phyloP scores from a whole-genome alignment of 2,797 vertebrate genomes.

The Somateria mollissima region DNA sequence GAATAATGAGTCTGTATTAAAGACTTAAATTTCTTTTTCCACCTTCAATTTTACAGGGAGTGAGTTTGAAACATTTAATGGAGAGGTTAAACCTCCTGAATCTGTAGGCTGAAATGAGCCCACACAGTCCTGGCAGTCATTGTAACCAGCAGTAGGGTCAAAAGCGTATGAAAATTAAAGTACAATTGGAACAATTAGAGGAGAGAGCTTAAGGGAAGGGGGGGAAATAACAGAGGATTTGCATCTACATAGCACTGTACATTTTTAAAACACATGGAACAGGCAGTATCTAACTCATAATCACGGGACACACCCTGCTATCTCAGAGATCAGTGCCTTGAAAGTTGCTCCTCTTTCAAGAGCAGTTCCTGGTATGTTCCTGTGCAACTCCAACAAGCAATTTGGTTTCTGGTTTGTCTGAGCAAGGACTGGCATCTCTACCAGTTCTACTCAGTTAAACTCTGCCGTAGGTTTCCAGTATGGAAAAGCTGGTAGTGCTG shows the following conservation, averaged over 20 bases:
- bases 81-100: constrained; percentile 45
- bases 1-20: constrained; percentile 64
- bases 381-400: not conserved
- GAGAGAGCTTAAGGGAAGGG: not conserved
- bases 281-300: not conserved
- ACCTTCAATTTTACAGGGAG: constrained; percentile 19
- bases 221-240: not conserved
- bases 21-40: not conserved
- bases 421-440: not conserved
- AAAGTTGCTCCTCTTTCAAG: not conserved
- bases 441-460: not conserved
- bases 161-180: constrained; percentile 19
- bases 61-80: constrained; percentile 41
- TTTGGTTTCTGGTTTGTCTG: not conserved
- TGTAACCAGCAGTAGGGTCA: not conserved
- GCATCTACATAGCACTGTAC: not conserved
- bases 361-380: not conserved
- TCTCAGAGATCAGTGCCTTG: not conserved
- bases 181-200: not conserved
- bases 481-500: not conserved
- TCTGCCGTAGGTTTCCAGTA: not conserved
- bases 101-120: constrained; percentile 21
- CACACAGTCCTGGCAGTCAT: not conserved
- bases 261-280: not conserved
- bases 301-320: not conserved